Base-by-base conservation (phyloP, 2,113 vertebrate species). In the Dendropsophus ebraccatus region DNA sequence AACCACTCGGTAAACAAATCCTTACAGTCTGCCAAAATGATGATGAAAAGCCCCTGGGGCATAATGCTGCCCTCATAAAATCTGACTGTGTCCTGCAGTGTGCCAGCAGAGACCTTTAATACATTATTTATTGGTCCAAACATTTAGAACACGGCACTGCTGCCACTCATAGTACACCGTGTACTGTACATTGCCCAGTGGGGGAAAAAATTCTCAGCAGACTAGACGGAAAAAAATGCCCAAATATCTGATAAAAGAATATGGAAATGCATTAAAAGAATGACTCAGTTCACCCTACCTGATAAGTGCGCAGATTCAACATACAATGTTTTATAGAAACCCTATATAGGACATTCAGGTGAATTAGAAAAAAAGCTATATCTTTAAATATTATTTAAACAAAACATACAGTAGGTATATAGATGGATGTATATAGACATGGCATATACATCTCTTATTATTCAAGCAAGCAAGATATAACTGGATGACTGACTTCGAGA, bases 1-100 rank as follows among this genome's bases (percentile, higher is more conserved):
- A 79, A 41, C 17, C 12, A 47, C 19, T 50, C 28, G 32, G 47
- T 49, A 82, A 82, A 82, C 81, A 73, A 41, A 58, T 73, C 49
- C 30, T 37, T 73, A 60, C 47, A 52, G 65, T 17, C 30, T 73
- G 67, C 78, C 65, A 84, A 58, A 83, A 35, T 35, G 9, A 21
- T 28, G 32, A 74, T 60, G 82, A 75, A 84, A 75, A 45, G 54
- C 82, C 35, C 82, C 70, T 37, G 30, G 52, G 82, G 69, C 69
- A 73, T 30, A 83, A 58, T 72, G 67, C 21, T 82, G 65, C 65
- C 65, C 62, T 84, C 82, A 84, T 84, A 60, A 84, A 84, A 75
- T 47, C 54, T 30, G 12, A 75, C 56, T 47, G 30, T 75, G 70
- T 84, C 69, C 77, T 25, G 17, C 67, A 56, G 70, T 35, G 54